Evolutionary conservation across 2,888 invertebrate genomes (phyloP).

Genomic region (Drosophila histrio): DNA sequence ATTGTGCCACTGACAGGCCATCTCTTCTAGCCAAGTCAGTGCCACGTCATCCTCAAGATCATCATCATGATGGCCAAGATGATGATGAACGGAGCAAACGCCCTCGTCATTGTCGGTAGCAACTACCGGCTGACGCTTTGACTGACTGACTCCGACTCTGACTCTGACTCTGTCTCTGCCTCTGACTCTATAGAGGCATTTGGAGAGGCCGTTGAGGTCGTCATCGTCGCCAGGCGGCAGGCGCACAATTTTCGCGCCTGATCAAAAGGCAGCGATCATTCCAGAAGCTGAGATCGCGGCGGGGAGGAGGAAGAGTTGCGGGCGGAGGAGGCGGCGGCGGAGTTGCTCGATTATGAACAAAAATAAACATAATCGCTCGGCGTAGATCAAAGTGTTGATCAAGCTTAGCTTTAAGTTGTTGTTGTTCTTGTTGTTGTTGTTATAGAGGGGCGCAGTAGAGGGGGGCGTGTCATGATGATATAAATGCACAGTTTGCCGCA

Average conservation of each 20-base stretch:
- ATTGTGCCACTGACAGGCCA: constrained; percentile 54
- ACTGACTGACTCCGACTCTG: background rate
- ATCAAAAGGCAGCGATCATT: constrained; percentile 65
- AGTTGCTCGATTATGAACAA: constrained; percentile 73
- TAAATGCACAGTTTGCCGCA: constrained; percentile 79
- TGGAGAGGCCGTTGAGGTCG: constrained; percentile 24
- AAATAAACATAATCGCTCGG: constrained; percentile 78
- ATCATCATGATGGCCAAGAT: constrained; percentile 29
- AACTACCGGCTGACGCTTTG: constrained; percentile 70
- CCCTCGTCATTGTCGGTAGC: constrained; percentile 74
- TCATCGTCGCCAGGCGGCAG: constrained; percentile 36
- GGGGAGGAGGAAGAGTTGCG: background rate
- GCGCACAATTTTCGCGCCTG: constrained; percentile 77
- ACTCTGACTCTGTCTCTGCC: background rate
- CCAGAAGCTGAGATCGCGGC: constrained; percentile 1
- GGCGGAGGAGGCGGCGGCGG: constrained; percentile 26
- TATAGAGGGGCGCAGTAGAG: background rate
- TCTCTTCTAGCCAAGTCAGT: constrained; percentile 39
- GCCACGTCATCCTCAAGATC: constrained; percentile 33
- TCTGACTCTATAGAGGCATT: background rate
- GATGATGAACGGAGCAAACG: constrained; percentile 46
- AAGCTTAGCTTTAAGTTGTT: constrained; percentile 47
- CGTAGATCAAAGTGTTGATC: constrained; percentile 70
- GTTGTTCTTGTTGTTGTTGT: constrained; percentile 15
- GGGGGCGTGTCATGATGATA: constrained; percentile 65